Conservation (phyloP, 35 echinoderm and acorn worm genomes). For the Heliocidaris erythrogramma region DNA sequence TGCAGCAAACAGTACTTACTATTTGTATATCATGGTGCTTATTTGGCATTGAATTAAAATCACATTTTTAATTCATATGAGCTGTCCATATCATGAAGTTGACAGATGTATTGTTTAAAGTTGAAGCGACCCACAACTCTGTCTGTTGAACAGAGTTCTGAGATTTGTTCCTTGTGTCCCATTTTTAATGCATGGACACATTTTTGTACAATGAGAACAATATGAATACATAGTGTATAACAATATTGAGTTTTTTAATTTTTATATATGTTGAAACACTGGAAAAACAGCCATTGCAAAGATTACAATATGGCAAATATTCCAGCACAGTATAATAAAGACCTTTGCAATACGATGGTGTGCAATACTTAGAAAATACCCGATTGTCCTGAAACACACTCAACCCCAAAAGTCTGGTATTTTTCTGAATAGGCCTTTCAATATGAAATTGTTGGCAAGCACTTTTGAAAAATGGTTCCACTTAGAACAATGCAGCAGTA, state of each 20-base stretch:
- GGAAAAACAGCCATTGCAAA: conserved; percentile 5
- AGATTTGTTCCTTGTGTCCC: neutral
- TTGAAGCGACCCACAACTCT: neutral
- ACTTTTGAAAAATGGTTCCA: too few relatives aligned
- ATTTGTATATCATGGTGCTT: neutral
- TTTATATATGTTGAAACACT: neutral
- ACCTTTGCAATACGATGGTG: neutral
- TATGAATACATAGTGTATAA: neutral
- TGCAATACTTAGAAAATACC: neutral
- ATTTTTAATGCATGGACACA: neutral
- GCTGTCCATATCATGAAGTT: neutral
- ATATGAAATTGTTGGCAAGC: too few relatives aligned
- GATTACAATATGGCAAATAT: neutral
- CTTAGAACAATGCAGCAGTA: too few relatives aligned
- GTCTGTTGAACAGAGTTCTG: neutral
- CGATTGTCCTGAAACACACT: neutral
- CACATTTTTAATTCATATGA: neutral
- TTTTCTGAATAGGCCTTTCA: too few relatives aligned
- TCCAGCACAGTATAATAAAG: neutral
- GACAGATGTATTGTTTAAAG: neutral
- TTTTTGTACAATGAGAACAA: neutral
- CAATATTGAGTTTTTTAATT: neutral
- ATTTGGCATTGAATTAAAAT: neutral
- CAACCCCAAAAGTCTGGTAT: too few relatives aligned
- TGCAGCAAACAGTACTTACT: neutral